A percentile compares a stretch with the other conserved stretches of the same genome.
Evolutionary conservation across 1,140 invertebrate genomes (phyloP).

Genomic region (Scaptomyza hsui): DNA sequence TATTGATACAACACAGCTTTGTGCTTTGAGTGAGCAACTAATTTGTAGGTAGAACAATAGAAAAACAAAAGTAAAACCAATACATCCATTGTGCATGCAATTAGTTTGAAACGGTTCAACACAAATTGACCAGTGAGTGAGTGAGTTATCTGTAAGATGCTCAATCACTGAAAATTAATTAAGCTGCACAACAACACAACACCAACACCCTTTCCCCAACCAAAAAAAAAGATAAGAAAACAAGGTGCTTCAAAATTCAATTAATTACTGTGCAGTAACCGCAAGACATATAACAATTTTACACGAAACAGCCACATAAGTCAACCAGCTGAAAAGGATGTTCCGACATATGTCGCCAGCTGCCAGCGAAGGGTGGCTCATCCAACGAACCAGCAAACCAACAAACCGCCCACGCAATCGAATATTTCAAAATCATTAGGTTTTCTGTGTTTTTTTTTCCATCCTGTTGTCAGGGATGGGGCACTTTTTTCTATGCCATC

Average conservation of each 20-base stretch:
- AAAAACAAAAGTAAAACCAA: neutral
- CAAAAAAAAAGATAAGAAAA: too few relatives aligned
- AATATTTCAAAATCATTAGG: conserved; percentile 80
- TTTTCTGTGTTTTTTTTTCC: conserved; percentile 34
- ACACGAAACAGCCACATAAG: conserved; percentile 83
- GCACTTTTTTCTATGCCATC: conserved; percentile 5
- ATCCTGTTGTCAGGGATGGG: conserved; percentile 29
- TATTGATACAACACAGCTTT: neutral
- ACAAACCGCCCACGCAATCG: conserved; percentile 83
- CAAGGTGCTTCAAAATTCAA: conserved; percentile 47
- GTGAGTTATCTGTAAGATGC: conserved; percentile 49
- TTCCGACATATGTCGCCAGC: conserved; percentile 77
- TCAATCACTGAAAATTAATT: conserved; percentile 67
- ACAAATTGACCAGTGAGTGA: neutral
- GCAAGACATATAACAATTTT: conserved; percentile 82
- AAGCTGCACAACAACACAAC: conserved; percentile 34
- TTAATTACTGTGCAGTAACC: conserved; percentile 63
- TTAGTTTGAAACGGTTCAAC: conserved; percentile 15
- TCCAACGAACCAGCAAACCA: conserved; percentile 30
- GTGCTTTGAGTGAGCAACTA: neutral
- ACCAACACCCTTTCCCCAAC: too few relatives aligned
- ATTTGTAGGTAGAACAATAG: neutral
- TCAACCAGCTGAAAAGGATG: conserved; percentile 61
- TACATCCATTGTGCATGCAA: conserved; percentile 50
- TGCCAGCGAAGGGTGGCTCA: conserved; percentile 52